phyloP scores from a whole-genome alignment of 1,140 invertebrate genomes.

The Bathynomus jamesi region DNA sequence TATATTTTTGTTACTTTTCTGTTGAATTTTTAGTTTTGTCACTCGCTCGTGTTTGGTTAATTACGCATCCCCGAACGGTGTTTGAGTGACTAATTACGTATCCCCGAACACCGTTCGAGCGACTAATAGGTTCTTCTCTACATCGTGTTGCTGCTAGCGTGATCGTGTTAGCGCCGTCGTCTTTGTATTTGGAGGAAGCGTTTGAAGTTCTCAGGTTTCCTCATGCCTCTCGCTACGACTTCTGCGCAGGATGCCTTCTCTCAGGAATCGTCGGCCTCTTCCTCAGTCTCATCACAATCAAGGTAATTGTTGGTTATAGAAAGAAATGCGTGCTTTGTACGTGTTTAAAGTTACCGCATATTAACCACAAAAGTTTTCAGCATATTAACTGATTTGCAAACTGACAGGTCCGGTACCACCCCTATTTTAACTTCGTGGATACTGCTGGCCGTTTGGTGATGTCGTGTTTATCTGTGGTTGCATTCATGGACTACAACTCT shows the following conservation, averaged over 20 bases:
- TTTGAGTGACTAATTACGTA: no score
- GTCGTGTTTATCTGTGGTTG: constrained; percentile 19
- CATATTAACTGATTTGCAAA: background rate
- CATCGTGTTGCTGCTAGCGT: constrained; percentile 35
- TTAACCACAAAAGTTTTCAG: background rate
- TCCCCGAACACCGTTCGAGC: no score
- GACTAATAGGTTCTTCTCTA: constrained; percentile 15
- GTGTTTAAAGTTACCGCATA: no score
- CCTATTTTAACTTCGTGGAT: constrained; percentile 21
- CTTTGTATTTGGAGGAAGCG: constrained; percentile 41
- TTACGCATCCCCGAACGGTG: no score
- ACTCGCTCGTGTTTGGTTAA: no score
- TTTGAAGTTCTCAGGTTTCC: constrained; percentile 40
- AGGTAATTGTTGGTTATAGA: constrained; percentile 13
- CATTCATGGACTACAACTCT: constrained; percentile 22
- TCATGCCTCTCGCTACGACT: constrained; percentile 37
- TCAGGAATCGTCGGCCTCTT: constrained; percentile 38
- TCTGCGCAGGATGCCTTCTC: constrained; percentile 39
- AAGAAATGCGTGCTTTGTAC: background rate
- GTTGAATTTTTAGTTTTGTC: no score
- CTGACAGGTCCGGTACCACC: constrained; percentile 24
- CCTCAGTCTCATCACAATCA: constrained; percentile 37
- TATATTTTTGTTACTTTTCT: no score
- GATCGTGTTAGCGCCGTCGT: constrained; percentile 40
- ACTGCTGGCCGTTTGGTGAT: constrained; percentile 22